Conservation (phyloP, 2,797 vertebrate species). For the Macropus fuliginosus region DNA sequence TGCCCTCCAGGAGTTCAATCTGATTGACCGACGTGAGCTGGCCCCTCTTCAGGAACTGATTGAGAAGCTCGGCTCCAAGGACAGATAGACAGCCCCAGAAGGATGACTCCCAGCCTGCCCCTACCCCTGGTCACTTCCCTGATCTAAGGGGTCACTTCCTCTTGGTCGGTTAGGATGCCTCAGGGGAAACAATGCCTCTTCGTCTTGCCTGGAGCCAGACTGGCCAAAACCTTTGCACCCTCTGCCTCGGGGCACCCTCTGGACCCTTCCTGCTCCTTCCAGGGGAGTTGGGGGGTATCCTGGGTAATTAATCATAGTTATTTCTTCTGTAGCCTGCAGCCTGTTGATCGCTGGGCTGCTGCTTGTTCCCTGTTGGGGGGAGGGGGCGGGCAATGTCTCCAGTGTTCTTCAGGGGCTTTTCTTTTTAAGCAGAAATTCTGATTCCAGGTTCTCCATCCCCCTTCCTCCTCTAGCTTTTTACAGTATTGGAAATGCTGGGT, state of each 20-base stretch:
- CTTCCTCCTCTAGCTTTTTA: neutral
- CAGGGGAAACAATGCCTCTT: neutral
- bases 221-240: neutral
- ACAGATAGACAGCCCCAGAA: slow-evolving; percentile 90
- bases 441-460: neutral
- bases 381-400: neutral
- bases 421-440: neutral
- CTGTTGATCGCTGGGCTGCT: neutral
- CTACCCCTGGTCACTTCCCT: slow-evolving; percentile 20
- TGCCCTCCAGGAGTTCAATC: slow-evolving; percentile 92
- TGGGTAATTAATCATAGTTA: neutral
- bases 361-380: neutral
- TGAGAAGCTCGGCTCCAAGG: slow-evolving; percentile 97
- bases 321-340: neutral
- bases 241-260: neutral
- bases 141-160: slow-evolving; percentile 46
- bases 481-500: neutral
- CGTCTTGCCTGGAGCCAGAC: neutral
- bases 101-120: neutral
- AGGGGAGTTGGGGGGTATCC: neutral
- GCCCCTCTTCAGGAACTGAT: slow-evolving; percentile 98
- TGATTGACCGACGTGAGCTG: slow-evolving; percentile 95
- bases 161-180: slow-evolving; percentile 58
- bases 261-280: neutral
- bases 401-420: neutral